Base-by-base conservation (phyloP, 2,888 invertebrate species). In the Yponomeuta evonymella region DNA sequence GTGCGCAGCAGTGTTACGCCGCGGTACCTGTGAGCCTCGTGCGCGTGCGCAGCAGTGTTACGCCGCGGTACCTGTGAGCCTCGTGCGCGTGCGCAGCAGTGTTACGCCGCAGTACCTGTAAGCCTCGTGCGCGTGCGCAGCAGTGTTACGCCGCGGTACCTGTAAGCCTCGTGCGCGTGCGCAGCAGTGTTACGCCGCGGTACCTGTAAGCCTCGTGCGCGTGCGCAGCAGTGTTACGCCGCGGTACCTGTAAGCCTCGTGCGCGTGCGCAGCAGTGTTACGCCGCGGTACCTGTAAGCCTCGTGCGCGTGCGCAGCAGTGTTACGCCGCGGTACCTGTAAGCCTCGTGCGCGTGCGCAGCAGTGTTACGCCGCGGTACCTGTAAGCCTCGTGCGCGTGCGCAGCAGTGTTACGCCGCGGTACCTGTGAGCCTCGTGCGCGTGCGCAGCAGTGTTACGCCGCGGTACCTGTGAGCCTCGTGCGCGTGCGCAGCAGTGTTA, bases 71-170 rank as follows among this genome's bases (percentile, higher is more conserved):
- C 76, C 85, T 94, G 84, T 95, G 96, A 0, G 98, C 98, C 90
- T 99, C 99, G 79, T 95, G 95, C 0, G 99, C 99, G 83, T 99
- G 99, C 63, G 95, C 95, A 0, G 95, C 93, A 12, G 11, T 51
- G 51, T 6, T 1, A 5, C 12, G 51, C 1, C 15, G 51, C 2
- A 0, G 51, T 67, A 78, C 76, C 85, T 94, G 84, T 95, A 96
- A 0, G 98, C 98, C 90, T 99, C 99, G 79, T 95, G 95, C 0
- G 99, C 99, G n/a, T n/a, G n/a, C n/a, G n/a, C n/a, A n/a, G 1
- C 9, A 43, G 8, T 43, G 5, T 43, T 1, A 5, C 10, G 11
- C 2, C 51, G 10, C 51, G 10, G 51, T 12, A 78, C 76, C 85
- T 94, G 84, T 95, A 96, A 0, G 98, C 98, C 90, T 99, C 99